These are phyloP conservation scores for Cacoxenus indagator DNA, from an alignment of 2,888 invertebrate genomes.

Conservation along the genomic window DNA sequence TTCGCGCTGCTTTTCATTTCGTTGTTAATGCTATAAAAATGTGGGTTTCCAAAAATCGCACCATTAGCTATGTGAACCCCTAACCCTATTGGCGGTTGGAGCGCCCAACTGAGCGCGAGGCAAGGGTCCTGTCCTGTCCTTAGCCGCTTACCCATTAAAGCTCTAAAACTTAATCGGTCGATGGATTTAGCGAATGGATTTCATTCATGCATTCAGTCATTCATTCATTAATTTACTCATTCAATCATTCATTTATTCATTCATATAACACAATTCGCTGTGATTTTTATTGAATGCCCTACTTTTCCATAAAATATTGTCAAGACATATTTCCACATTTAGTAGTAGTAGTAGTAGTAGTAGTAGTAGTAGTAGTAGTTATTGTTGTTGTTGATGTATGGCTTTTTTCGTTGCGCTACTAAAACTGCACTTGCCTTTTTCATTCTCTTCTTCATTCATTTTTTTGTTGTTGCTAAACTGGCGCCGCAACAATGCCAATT, in stretches of 20 bases:
- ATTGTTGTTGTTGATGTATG: conserved; percentile 12
- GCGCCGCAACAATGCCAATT: conserved; percentile 29
- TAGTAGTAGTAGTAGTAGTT: conserved; percentile 6
- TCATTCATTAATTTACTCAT: conserved; percentile 15
- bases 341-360: conserved; percentile 42
- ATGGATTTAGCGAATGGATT: conserved; percentile 27
- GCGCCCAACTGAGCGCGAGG: too few species aligned
- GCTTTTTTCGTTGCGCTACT: too few species aligned
- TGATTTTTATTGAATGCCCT: conserved; percentile 64
- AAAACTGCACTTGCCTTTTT: too few species aligned
- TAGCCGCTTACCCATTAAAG: too few species aligned
- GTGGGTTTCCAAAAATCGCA: too few species aligned
- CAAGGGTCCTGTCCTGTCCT: too few species aligned
- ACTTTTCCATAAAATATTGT: conserved; percentile 68
- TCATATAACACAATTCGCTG: conserved; percentile 42
- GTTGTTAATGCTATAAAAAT: too few species aligned
- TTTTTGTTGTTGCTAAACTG: conserved; percentile 14
- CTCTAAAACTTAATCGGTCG: too few species aligned
- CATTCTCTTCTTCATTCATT: not conserved
- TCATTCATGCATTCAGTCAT: conserved; percentile 32
- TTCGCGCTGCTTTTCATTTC: too few species aligned
- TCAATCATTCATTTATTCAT: conserved; percentile 9
- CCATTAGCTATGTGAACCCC: too few species aligned
- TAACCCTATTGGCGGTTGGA: too few species aligned
- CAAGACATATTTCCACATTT: conserved; percentile 60